A percentile compares a stretch with the other conserved stretches of the same genome.
Evolutionary conservation across 2,797 vertebrate genomes (phyloP).

Genomic region (Crenuchus spilurus): DNA sequence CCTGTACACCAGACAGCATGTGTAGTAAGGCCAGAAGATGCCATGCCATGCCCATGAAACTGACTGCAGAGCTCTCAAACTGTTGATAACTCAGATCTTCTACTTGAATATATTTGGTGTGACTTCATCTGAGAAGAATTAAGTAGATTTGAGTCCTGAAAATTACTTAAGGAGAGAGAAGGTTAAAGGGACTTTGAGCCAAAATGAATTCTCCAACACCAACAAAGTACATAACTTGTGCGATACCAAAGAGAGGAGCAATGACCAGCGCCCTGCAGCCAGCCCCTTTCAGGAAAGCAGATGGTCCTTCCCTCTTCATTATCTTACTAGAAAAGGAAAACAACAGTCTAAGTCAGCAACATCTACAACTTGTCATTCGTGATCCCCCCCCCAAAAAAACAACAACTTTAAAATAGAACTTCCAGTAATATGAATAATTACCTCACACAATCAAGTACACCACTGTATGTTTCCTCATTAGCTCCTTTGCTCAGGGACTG

Average conservation of each 20-base stretch:
- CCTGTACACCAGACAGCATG: conserved; percentile 63
- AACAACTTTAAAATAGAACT: neutral
- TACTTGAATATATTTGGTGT: conserved; percentile 12
- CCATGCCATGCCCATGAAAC: conserved; percentile 44
- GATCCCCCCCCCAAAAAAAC: neutral
- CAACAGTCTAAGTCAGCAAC: neutral
- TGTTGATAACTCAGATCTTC: conserved; percentile 20
- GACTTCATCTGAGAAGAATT: conserved; percentile 54
- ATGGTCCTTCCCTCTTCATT: conserved; percentile 79
- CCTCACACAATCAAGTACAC: conserved; percentile 81
- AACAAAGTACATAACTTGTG: conserved; percentile 85
- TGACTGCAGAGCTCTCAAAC: conserved; percentile 10
- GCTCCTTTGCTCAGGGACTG: conserved; percentile 82
- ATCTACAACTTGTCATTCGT: neutral
- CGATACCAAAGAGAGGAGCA: conserved; percentile 86
- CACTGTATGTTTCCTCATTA: conserved; percentile 81
- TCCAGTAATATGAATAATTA: conserved; percentile 40
- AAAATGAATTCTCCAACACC: conserved; percentile 83
- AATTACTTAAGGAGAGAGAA: conserved; percentile 61
- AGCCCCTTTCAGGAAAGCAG: conserved; percentile 84
- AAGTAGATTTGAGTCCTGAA: neutral
- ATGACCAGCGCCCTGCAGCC: conserved; percentile 84
- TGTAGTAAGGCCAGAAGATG: conserved; percentile 65
- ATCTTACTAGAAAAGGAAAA: conserved; percentile 75
- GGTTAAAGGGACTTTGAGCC: conserved; percentile 70